phyloP scores from a whole-genome alignment of 2,888 invertebrate species.

The Nebria brevicollis region DNA sequence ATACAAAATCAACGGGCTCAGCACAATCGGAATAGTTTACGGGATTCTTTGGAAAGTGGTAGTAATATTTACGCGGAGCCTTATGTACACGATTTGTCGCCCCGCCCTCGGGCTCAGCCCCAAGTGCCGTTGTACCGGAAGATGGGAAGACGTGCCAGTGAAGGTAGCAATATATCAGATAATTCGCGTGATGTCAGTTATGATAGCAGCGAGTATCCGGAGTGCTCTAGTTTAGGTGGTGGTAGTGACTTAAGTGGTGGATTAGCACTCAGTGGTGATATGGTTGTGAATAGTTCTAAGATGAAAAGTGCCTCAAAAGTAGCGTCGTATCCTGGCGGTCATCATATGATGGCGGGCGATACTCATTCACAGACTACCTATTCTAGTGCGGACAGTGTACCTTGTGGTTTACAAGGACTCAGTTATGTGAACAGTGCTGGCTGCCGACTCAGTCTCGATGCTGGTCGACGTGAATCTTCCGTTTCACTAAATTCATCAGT shows the following conservation, averaged over 20 bases:
- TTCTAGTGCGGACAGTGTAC: constrained; percentile 38
- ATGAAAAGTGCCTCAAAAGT: constrained; percentile 47
- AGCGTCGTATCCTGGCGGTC: constrained; percentile 47
- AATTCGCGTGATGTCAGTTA: constrained; percentile 51
- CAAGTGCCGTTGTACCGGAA: constrained; percentile 61
- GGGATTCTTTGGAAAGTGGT: constrained; percentile 29
- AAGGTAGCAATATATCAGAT: constrained; percentile 62
- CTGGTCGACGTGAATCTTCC: constrained; percentile 67
- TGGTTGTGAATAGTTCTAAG: constrained; percentile 52
- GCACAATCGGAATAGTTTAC: constrained; percentile 19
- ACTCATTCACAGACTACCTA: constrained; percentile 45
- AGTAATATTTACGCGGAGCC: constrained; percentile 49
- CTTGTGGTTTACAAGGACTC: constrained; percentile 26
- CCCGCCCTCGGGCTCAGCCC: constrained; percentile 58
- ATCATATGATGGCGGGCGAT: constrained; percentile 46
- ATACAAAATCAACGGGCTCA: constrained; percentile 18
- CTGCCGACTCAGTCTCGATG: constrained; percentile 63
- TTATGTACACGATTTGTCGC: constrained; percentile 57
- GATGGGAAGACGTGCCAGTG: constrained; percentile 66
- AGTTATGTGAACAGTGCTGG: constrained; percentile 56
- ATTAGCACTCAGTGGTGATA: constrained; percentile 50
- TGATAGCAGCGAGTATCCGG: constrained; percentile 31
- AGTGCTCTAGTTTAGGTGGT: constrained; percentile 49
- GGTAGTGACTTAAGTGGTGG: constrained; percentile 37
- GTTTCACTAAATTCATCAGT: constrained; percentile 71